These are phyloP conservation scores for Chaetodon auriga DNA, from an alignment of 2,113 vertebrate species.

Conservation along the genomic window DNA sequence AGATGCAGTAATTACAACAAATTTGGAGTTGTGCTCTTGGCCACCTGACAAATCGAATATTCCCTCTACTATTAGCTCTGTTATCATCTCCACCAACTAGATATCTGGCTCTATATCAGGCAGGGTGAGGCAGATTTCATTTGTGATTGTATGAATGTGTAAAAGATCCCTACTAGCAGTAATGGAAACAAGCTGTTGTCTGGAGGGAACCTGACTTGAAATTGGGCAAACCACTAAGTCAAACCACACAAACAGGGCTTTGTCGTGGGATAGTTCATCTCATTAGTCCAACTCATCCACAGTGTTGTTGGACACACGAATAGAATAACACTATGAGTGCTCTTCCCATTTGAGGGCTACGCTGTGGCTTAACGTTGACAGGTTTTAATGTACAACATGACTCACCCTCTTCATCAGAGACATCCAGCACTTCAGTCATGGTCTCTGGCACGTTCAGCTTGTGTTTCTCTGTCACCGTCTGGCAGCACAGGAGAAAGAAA, in stretches of 20 bases:
- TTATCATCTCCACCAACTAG: too few relatives aligned
- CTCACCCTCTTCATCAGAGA: slow-evolving; percentile 99
- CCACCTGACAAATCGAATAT: too few relatives aligned
- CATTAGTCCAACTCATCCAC: neutral
- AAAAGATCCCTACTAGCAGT: neutral
- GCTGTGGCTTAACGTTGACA: neutral
- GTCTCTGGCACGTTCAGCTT: slow-evolving; percentile 99
- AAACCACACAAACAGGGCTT: neutral
- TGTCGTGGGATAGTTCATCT: neutral
- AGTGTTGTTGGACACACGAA: neutral
- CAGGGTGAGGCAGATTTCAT: neutral
- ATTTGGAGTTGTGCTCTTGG: too few relatives aligned
- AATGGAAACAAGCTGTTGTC: neutral
- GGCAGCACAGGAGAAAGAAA: neutral
- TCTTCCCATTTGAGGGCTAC: neutral
- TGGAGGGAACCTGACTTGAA: neutral
- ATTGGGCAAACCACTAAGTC: neutral
- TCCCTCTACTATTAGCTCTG: too few relatives aligned
- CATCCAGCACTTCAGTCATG: slow-evolving; percentile 98
- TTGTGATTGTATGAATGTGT: neutral
- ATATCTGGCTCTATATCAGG: too few relatives aligned
- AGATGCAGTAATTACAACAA: too few relatives aligned
- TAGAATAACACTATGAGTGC: neutral
- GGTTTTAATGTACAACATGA: slow-evolving; percentile 8
- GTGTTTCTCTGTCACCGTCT: slow-evolving; percentile 99